These are phyloP conservation scores for Melozone crissalis DNA, from an alignment of 2,113 vertebrate species.

Conservation along the genomic window DNA sequence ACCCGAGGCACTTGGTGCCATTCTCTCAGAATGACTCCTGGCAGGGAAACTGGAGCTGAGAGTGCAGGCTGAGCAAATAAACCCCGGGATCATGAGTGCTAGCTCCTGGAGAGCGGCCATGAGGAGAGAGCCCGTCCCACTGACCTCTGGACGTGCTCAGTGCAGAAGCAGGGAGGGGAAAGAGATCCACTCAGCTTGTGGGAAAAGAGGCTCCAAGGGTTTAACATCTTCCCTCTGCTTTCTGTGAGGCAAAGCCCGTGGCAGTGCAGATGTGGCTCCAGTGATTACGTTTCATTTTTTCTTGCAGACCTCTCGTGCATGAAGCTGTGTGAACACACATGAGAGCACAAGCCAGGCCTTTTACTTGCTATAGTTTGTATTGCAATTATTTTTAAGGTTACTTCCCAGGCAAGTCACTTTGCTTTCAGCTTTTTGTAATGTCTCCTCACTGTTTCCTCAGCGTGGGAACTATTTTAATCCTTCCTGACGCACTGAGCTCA, in stretches of 20 bases:
- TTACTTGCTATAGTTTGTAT: background rate
- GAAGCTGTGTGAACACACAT: background rate
- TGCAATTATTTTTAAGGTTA: slow-evolving; percentile 3
- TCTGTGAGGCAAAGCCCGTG: background rate
- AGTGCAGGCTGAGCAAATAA: slow-evolving; percentile 13
- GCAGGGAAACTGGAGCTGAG: background rate
- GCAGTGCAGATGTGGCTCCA: background rate
- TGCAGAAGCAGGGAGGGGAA: background rate
- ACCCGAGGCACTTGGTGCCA: background rate
- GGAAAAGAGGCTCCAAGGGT: background rate
- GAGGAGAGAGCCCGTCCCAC: background rate
- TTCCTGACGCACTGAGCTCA: background rate
- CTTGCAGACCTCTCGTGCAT: background rate
- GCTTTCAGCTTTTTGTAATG: background rate
- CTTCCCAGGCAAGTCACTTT: background rate
- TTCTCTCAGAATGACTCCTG: slow-evolving; percentile 9
- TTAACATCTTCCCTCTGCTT: background rate
- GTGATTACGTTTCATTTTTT: background rate
- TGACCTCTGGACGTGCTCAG: slow-evolving; percentile 17
- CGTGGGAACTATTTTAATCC: slow-evolving; percentile 25
- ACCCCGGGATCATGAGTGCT: background rate
- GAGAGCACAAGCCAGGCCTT: background rate
- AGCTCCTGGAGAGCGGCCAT: slow-evolving; percentile 13
- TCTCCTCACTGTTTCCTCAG: slow-evolving; percentile 23
- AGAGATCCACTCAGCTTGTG: background rate